Evolutionary conservation across 2,888 invertebrate genomes (phyloP).

Genomic region (Limnephilus marmoratus): DNA sequence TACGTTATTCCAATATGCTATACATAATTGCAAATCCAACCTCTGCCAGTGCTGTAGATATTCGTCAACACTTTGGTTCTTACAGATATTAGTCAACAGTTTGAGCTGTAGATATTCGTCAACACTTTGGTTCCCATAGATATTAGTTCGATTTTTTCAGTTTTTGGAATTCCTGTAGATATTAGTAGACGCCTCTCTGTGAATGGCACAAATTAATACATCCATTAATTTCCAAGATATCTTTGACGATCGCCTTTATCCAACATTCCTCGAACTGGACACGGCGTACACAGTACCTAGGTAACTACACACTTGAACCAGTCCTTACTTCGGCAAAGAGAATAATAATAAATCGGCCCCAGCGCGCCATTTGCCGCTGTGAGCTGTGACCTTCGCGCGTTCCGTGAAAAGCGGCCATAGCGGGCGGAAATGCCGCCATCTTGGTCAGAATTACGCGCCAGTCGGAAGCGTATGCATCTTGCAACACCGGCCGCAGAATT

Average conservation of each 20-base stretch:
- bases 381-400: constrained; percentile 22
- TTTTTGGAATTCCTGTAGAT: too few species aligned
- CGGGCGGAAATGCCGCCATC: constrained; percentile 37
- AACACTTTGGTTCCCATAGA: too few species aligned
- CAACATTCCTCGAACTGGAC: not conserved
- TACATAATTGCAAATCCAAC: too few species aligned
- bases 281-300: not conserved
- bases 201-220: not conserved
- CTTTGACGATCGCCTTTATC: not conserved
- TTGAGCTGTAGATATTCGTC: too few species aligned
- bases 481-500: constrained; percentile 4
- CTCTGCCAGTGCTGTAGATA: too few species aligned
- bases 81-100: too few species aligned
- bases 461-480: constrained; percentile 27
- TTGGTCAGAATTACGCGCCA: constrained; percentile 8
- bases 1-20: too few species aligned
- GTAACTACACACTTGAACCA: not conserved
- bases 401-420: constrained; percentile 24
- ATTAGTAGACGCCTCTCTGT: too few species aligned
- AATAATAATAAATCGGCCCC: not conserved
- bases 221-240: not conserved
- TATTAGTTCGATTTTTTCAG: too few species aligned
- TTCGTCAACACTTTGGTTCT: too few species aligned
- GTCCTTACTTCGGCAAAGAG: not conserved
- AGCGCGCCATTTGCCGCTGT: not conserved